Conservation (phyloP, 2,888 invertebrate species). For the Furcula furcula region DNA sequence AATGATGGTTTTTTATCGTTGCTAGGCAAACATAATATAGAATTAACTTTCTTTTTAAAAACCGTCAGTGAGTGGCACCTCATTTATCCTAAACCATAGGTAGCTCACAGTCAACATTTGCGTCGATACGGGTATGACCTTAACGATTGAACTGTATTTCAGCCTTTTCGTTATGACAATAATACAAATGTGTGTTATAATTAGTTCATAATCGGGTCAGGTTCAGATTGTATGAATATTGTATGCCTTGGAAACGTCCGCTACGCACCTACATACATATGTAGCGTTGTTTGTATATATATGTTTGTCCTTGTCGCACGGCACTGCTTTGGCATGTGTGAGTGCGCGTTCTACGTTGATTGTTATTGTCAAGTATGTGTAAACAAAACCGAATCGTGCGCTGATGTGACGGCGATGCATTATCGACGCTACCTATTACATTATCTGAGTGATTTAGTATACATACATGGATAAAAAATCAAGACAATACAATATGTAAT, state of each 20-base stretch:
- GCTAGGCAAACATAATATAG: no score
- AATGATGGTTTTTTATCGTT: no score
- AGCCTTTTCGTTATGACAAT: conserved; percentile 22
- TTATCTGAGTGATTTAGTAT: conserved; percentile 10
- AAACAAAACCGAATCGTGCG: conserved; percentile 55
- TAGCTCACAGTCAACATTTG: neutral
- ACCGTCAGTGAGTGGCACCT: no score
- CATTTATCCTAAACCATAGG: no score
- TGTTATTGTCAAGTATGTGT: conserved; percentile 65
- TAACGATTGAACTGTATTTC: conserved; percentile 15
- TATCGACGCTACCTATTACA: conserved; percentile 25
- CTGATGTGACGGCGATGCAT: conserved; percentile 32
- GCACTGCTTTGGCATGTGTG: conserved; percentile 22
- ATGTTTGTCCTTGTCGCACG: conserved; percentile 32
- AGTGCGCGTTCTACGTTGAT: conserved; percentile 26
- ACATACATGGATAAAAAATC: conserved; percentile 1
- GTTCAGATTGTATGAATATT: conserved; percentile 30
- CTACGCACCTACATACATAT: conserved; percentile 5
- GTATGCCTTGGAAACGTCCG: conserved; percentile 24
- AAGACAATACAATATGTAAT: no score
- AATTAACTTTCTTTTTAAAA: no score
- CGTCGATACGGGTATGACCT: conserved; percentile 5
- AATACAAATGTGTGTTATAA: conserved; percentile 31
- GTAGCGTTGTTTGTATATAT: neutral
- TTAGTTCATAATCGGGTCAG: conserved; percentile 35